Percentiles rank a stretch among this genome's conserved stretches.
phyloP scores from a whole-genome alignment of 2,797 vertebrate species.

The Arctocebus calabarensis region DNA sequence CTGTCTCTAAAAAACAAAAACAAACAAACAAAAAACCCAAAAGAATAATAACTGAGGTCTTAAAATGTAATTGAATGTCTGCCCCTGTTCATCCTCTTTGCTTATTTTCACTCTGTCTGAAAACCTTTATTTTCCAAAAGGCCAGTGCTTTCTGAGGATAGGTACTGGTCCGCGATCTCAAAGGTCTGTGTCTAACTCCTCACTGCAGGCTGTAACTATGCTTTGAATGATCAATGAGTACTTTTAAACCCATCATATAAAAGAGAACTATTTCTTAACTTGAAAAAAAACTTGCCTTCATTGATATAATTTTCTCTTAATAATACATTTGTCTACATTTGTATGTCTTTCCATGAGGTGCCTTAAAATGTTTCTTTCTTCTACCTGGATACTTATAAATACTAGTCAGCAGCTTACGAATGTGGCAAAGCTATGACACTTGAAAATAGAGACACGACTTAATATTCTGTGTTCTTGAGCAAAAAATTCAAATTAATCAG shows the following conservation, averaged over 20 bases:
- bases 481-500: slow-evolving; percentile 17
- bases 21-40: too few relatives aligned
- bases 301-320: neutral
- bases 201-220: neutral
- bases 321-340: neutral
- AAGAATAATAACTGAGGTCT: neutral
- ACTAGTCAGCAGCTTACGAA: neutral
- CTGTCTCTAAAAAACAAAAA: too few relatives aligned
- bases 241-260: neutral
- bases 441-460: neutral
- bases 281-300: neutral
- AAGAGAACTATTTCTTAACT: neutral
- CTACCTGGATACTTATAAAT: neutral
- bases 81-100: neutral
- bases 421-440: neutral
- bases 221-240: neutral
- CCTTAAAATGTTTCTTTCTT: neutral
- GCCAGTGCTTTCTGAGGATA: neutral
- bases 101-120: neutral
- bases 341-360: neutral
- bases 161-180: neutral
- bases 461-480: slow-evolving; percentile 25
- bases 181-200: neutral
- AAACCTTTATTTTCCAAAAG: neutral
- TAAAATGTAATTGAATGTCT: neutral